Percentiles rank a stretch among this genome's conserved stretches.
Evolutionary conservation across 2,113 vertebrate genomes (phyloP).

Genomic region (Herpailurus yagouaroundi): DNA sequence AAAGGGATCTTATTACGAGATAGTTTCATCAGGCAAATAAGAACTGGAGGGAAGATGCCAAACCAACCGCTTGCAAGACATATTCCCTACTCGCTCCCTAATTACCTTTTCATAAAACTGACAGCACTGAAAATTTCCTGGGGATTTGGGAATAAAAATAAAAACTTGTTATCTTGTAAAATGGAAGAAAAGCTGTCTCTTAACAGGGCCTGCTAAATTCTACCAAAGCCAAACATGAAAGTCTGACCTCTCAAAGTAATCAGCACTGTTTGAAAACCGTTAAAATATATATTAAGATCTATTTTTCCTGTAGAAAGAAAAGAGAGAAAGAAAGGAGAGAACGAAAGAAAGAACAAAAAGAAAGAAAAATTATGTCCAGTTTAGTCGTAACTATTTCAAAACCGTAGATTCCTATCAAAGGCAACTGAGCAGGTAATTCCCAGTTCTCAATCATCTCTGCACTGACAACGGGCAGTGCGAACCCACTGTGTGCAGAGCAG

Average conservation of each 20-base stretch:
- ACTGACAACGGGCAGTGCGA: background rate
- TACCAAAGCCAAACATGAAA: constrained; percentile 1
- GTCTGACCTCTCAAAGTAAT: constrained; percentile 7
- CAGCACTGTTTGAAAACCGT: background rate
- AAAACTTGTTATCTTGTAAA: constrained; percentile 51
- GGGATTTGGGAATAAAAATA: constrained; percentile 51
- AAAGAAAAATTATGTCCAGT: background rate
- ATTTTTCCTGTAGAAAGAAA: background rate
- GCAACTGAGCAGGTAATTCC: background rate
- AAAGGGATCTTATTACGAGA: constrained; percentile 37
- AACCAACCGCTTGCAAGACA: constrained; percentile 64
- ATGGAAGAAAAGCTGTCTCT: constrained; percentile 21
- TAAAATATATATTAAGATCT: background rate
- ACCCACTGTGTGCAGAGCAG: background rate
- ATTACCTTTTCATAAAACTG: constrained; percentile 61
- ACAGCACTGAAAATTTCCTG: constrained; percentile 66
- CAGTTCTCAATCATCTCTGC: background rate
- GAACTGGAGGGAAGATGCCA: constrained; percentile 63
- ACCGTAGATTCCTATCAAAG: background rate
- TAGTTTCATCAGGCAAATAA: constrained; percentile 69
- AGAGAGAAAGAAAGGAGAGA: background rate
- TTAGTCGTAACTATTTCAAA: constrained; percentile 55
- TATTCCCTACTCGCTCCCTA: constrained; percentile 57
- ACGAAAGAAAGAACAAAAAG: background rate
- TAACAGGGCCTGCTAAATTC: background rate